A percentile compares a stretch with the other conserved stretches of the same genome.
Conservation (phyloP, 1,140 invertebrate species). For the Diorhabda carinulata region DNA sequence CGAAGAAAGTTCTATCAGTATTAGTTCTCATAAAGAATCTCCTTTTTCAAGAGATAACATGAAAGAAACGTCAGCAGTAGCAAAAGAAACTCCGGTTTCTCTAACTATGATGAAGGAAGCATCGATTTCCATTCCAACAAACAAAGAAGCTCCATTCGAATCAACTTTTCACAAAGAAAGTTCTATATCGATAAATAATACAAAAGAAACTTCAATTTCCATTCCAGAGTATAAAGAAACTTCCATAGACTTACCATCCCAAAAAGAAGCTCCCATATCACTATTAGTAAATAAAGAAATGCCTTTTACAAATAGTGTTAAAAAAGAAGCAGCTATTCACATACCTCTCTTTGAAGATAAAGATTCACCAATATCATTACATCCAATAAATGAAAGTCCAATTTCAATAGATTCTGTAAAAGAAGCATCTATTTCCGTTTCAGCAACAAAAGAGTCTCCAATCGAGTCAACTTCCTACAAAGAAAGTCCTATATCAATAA, state of each 20-base stretch:
- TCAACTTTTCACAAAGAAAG: background rate
- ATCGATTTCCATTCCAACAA: background rate
- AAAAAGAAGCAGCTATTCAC: background rate
- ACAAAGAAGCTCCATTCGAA: background rate
- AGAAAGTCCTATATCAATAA: background rate
- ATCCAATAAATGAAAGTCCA: background rate
- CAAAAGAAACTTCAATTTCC: too few relatives aligned
- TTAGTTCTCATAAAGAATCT: background rate
- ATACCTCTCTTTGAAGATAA: too few relatives aligned
- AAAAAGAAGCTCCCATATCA: too few relatives aligned
- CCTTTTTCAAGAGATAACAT: background rate
- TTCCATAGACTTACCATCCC: too few relatives aligned
- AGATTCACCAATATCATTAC: too few relatives aligned
- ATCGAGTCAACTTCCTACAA: background rate
- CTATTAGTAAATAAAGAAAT: too few relatives aligned
- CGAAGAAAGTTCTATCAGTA: background rate
- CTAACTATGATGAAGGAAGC: background rate
- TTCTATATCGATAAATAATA: too few relatives aligned
- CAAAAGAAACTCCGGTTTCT: background rate
- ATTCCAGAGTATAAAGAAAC: too few relatives aligned
- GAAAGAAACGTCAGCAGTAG: background rate
- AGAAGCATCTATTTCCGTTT: conserved; percentile 3
- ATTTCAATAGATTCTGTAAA: background rate
- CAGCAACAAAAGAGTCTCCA: background rate
- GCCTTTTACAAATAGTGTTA: too few relatives aligned